Conservation (phyloP, 2,113 vertebrate species). For the Tenebrosternarchus preto region DNA sequence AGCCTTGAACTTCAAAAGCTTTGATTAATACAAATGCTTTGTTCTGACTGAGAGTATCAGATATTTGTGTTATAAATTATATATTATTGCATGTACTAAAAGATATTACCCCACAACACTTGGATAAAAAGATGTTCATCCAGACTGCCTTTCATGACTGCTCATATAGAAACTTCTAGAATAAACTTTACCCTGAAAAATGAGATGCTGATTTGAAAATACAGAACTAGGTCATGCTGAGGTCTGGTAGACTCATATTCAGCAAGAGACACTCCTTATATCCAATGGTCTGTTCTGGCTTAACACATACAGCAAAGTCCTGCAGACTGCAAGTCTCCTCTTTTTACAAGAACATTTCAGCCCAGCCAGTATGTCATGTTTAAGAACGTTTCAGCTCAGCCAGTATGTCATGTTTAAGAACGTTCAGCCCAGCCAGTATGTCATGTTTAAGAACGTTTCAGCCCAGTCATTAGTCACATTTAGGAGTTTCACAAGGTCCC, state of each 20-base stretch:
- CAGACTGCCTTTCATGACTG: too few relatives aligned
- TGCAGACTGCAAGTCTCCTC: slow-evolving; percentile 10
- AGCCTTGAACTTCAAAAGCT: too few relatives aligned
- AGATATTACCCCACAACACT: too few relatives aligned
- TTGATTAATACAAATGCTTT: neutral
- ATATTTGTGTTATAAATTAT: too few relatives aligned
- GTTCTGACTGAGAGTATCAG: neutral
- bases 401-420: too few relatives aligned
- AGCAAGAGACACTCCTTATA: neutral
- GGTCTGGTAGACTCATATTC: slow-evolving; percentile 24
- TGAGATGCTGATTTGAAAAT: slow-evolving; percentile 12
- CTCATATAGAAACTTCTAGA: neutral
- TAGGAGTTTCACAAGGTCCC: slow-evolving; percentile 11
- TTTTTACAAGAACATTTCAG: slow-evolving; percentile 8
- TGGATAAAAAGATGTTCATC: too few relatives aligned
- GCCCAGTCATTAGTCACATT: slow-evolving; percentile 22
- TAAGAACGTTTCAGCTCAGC: neutral
- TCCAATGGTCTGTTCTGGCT: neutral
- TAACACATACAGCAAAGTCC: slow-evolving; percentile 4
- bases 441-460: neutral
- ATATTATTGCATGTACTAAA: too few relatives aligned
- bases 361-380: slow-evolving; percentile 20
- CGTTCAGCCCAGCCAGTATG: too few relatives aligned
- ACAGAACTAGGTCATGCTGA: slow-evolving; percentile 4
- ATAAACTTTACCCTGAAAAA: neutral